These are phyloP conservation scores for Drosophila albomicans DNA, from an alignment of 1,140 invertebrate species.

Conservation along the genomic window DNA sequence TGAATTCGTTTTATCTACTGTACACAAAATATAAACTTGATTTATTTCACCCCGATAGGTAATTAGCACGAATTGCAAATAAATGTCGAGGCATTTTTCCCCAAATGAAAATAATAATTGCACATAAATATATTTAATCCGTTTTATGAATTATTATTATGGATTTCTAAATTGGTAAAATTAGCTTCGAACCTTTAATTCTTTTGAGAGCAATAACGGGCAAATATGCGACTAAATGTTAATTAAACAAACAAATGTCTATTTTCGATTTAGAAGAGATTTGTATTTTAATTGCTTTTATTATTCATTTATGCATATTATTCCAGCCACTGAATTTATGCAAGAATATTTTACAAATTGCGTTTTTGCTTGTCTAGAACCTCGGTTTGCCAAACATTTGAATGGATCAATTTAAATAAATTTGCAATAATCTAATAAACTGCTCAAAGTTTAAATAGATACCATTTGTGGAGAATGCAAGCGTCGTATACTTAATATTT, in stretches of 20 bases:
- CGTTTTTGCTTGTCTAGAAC: background rate
- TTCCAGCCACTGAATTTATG: background rate
- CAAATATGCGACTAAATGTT: no score
- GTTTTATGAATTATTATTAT: background rate
- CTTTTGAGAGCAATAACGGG: no score
- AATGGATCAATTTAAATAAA: background rate
- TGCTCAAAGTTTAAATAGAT: background rate
- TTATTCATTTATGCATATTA: background rate
- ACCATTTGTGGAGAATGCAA: background rate
- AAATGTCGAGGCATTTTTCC: background rate
- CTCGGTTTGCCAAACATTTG: background rate
- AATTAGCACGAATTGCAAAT: slow-evolving; percentile 3
- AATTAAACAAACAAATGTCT: background rate
- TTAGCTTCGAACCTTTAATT: no score
- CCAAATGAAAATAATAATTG: background rate
- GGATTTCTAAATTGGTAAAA: background rate
- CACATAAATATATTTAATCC: background rate
- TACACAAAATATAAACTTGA: background rate
- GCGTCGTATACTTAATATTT: slow-evolving; percentile 1
- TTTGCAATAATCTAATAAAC: background rate
- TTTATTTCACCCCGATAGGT: background rate
- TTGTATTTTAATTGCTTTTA: background rate
- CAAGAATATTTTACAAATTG: background rate
- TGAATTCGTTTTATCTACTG: background rate
- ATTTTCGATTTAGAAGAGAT: background rate